Base-by-base conservation (phyloP, 2,113 vertebrate species). In the Sturnus vulgaris region DNA sequence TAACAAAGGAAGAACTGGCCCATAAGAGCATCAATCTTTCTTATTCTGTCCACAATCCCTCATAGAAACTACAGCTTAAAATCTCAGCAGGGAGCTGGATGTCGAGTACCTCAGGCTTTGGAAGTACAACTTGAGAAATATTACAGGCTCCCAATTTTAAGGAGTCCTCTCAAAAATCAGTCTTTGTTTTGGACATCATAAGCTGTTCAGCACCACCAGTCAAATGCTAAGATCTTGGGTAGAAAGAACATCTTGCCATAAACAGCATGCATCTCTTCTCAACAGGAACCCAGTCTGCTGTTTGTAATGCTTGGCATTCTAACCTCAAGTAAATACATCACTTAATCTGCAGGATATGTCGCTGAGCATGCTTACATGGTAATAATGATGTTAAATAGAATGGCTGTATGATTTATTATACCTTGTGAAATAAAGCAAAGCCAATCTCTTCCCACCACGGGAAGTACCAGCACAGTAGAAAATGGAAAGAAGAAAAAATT, bases 391-490 rank as follows among this genome's bases (percentile, higher is more conserved):
- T 95, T 97, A 96, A 84, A 61, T 76, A 96, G 95, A 97, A 79
- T 5, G 27, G 90, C 70, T 33, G 0, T 84, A 90, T 98, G 97
- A 98, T 98, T 98, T 98, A 98, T 97, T 96, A 73, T 60, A 86
- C 92, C 95, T 97, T 94, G 64, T 95, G 96, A 97, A 98, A 97
- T 47, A 97, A 94, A 96, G 84, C 61, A 93, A 96, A 90, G 86
- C 82, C 76, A 97, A 94, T 73, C 87, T 93, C 94, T 92, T 97
- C 88, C 90, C 94, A 96, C 96, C 97, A 97, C 25, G 56, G 96
- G 96, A 98, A 98, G 97, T 95, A 97, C 91, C 95, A 95, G 89
- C 89, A 86, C 82, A 86, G 90, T 85, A 95, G 90, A 95, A 98
- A 97, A 97, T 96, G 97, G 97, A 97, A 97, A 97, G 82, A 80